Evolutionary conservation across 2,888 invertebrate genomes (phyloP).

Genomic region (Cyrtodaria siliqua): DNA sequence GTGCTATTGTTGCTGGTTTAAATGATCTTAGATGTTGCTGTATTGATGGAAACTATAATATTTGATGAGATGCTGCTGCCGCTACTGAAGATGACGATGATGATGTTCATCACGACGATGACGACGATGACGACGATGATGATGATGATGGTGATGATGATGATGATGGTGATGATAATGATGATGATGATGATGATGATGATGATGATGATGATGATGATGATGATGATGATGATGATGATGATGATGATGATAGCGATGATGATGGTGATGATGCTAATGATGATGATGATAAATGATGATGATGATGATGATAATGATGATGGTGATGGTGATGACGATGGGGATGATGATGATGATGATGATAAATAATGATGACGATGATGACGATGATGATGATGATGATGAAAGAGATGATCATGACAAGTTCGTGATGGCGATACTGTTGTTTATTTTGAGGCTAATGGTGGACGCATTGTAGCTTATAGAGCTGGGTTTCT

Average conservation of each 20-base stretch:
- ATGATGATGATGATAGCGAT: slow-evolving; percentile 1
- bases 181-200: background rate
- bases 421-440: too few species aligned
- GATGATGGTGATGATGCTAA: too few species aligned
- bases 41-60: background rate
- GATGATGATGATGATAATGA: too few species aligned
- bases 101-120: background rate
- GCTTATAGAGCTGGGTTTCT: too few species aligned
- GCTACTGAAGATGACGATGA: slow-evolving; percentile 3
- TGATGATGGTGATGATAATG: background rate
- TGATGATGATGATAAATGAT: too few species aligned
- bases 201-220: background rate
- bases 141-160: slow-evolving; percentile 3
- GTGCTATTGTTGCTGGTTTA: background rate
- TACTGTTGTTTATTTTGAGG: too few species aligned
- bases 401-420: too few species aligned
- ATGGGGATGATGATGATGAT: too few species aligned
- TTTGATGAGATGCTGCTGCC: background rate
- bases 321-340: too few species aligned
- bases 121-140: background rate
- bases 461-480: too few species aligned
- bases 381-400: too few species aligned
- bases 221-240: background rate
- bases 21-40: background rate
- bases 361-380: too few species aligned